Base-by-base conservation (phyloP, 2,113 vertebrate species). In the Amazona vittata region DNA sequence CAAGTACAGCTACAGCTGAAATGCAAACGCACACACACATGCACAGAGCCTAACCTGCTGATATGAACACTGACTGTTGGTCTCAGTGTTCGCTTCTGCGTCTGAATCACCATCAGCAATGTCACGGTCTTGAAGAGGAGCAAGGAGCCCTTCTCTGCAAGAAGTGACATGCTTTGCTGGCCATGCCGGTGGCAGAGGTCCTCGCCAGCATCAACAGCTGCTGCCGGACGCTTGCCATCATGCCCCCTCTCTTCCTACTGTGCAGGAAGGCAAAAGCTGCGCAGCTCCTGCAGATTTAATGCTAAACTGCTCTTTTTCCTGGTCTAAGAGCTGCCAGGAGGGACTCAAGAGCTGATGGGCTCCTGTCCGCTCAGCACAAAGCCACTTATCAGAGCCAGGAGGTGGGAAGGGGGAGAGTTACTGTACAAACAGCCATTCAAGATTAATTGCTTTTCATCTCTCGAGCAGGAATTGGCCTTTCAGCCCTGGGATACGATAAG, bases 371-470 rank as follows among this genome's bases (percentile, higher is more conserved):
- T 86, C 57, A 22, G 50, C 76, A 96, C 90, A 96, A 96, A 92
- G 84, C 57, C 74, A 70, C 73, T 94, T 89, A 94, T 33, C 92
- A 69, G 68, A 52, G 77, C 65, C 78, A 85, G 94, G 84, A 96
- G 93, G 85, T 94, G 91, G 84, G 86, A 96, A 96, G 31, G 62
- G 93, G 84, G 67, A 89, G 73, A 95, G 76, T 80, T 91, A 94
- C 89, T 92, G 95, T 94, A 96, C 83, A 94, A 96, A 89, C 87
- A 94, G 90, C 87, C 80, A 90, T 90, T 94, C 93, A 94, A 64
- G 79, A 97, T 96, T 95, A 96, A 97, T 96, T 96, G 92, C 96
- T 94, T 97, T 97, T 96, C 90, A 92, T 89, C 80, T 94, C 86
- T 94, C 0, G 6, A 89, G 76, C 52, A 90, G 93, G 86, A 94